Conservation (phyloP, 1,140 invertebrate species). For the Wasmannia auropunctata region DNA sequence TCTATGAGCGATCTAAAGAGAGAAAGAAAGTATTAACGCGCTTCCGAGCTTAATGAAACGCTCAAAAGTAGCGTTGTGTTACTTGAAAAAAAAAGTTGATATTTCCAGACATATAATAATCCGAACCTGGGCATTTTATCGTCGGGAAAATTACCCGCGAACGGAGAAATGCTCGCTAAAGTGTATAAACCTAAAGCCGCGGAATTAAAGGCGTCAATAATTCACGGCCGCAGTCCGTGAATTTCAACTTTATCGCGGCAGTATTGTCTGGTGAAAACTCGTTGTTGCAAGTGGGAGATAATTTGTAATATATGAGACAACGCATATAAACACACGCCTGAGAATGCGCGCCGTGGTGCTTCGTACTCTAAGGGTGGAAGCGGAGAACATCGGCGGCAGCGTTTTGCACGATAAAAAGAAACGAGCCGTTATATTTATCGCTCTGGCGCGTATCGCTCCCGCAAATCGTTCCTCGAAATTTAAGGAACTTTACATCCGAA, state of each 20-base stretch:
- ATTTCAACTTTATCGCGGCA: conserved; percentile 65
- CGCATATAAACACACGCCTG: conserved; percentile 18
- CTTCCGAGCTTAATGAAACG: conserved; percentile 62
- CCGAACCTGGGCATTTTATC: conserved; percentile 12
- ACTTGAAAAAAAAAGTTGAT: conserved; percentile 23
- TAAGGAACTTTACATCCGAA: conserved; percentile 17
- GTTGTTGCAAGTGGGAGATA: conserved; percentile 63
- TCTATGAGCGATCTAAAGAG: not conserved
- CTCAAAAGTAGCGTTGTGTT: conserved; percentile 17
- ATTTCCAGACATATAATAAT: conserved; percentile 1
- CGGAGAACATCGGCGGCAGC: conserved; percentile 22
- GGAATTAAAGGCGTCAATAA: conserved; percentile 76
- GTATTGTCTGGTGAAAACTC: conserved; percentile 50
- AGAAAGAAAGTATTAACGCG: conserved; percentile 21
- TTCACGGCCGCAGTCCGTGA: conserved; percentile 67
- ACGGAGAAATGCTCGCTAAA: conserved; percentile 54
- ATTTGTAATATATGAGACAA: conserved; percentile 41
- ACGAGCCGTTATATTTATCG: conserved; percentile 46
- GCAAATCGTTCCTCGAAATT: conserved; percentile 31
- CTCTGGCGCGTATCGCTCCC: not conserved
- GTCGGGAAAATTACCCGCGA: conserved; percentile 23
- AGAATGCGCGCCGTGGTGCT: conserved; percentile 3
- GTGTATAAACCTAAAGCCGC: conserved; percentile 75
- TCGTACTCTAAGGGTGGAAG: not conserved
- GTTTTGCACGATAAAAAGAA: conserved; percentile 40